Conservation (phyloP, 2,888 invertebrate species). For the Rotaria sp. region DNA sequence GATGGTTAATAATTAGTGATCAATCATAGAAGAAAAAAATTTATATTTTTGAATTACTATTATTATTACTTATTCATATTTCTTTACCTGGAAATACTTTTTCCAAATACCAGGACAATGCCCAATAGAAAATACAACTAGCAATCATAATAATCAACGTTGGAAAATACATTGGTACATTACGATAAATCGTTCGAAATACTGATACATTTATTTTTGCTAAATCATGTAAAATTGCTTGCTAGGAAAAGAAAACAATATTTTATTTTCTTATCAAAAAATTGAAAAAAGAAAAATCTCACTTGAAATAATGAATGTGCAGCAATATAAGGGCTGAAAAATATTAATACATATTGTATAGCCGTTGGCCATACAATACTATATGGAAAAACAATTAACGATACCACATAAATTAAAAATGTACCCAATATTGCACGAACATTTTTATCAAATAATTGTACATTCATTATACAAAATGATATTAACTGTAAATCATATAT, state of each 20-base stretch:
- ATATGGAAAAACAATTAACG: neutral
- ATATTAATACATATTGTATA: neutral
- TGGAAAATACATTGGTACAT: neutral
- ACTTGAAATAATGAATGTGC: neutral
- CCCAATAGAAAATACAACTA: conserved; percentile 46
- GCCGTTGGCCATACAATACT: neutral
- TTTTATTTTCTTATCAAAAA: no score
- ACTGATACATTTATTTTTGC: neutral
- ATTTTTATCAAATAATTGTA: neutral
- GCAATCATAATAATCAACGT: neutral
- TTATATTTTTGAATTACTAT: no score
- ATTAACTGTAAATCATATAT: neutral
- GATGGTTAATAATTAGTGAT: no score
- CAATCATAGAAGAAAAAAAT: no score
- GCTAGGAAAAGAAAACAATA: neutral
- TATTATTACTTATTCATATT: no score
- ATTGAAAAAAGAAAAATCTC: neutral
- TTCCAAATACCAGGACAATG: conserved; percentile 54
- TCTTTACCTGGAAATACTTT: conserved; percentile 51
- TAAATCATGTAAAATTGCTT: neutral
- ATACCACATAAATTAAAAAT: neutral
- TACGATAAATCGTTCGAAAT: neutral
- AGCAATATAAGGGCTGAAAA: neutral
- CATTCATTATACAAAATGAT: neutral
- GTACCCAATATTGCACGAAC: neutral